Evolutionary conservation across 1,140 invertebrate species (phyloP).

Genomic region (Drosophila sechellia): DNA sequence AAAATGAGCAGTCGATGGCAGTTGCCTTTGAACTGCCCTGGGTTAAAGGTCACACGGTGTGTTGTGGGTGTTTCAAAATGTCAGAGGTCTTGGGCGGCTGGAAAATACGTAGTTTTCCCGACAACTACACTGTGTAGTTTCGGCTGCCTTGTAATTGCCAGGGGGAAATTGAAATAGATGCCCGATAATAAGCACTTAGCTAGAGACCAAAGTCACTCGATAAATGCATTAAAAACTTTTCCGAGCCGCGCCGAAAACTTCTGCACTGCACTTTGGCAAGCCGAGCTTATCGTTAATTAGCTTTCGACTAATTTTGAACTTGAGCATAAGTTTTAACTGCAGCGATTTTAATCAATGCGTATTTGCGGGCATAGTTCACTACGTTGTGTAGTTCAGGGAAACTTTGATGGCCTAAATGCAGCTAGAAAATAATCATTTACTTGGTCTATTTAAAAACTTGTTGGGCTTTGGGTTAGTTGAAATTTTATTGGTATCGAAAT

Average conservation of each 20-base stretch:
- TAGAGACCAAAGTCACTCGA: constrained; percentile 66
- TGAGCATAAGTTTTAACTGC: constrained; percentile 70
- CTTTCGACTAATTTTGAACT: constrained; percentile 76
- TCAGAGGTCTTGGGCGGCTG: constrained; percentile 6
- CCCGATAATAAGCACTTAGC: constrained; percentile 80
- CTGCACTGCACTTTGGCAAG: constrained; percentile 37
- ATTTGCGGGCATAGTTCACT: constrained; percentile 6
- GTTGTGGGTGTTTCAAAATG: constrained; percentile 18
- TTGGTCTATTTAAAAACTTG: not conserved
- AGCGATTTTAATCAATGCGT: constrained; percentile 61
- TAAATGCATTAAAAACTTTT: constrained; percentile 80
- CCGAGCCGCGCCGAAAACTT: constrained; percentile 48
- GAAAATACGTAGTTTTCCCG: constrained; percentile 30
- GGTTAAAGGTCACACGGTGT: constrained; percentile 39
- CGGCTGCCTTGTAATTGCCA: constrained; percentile 68
- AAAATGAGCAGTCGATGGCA: constrained; percentile 46
- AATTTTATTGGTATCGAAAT: not conserved
- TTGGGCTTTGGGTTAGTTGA: not conserved
- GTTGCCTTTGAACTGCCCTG: constrained; percentile 48
- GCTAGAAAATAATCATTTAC: not conserved
- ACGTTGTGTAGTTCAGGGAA: not conserved
- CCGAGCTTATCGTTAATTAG: constrained; percentile 77
- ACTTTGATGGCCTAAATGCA: not conserved
- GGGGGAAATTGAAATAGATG: constrained; percentile 81
- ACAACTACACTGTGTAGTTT: constrained; percentile 38